Percentiles rank a stretch among this genome's conserved stretches.
phyloP scores from a whole-genome alignment of 2,113 vertebrate genomes.

The Pleuronectes platessa region DNA sequence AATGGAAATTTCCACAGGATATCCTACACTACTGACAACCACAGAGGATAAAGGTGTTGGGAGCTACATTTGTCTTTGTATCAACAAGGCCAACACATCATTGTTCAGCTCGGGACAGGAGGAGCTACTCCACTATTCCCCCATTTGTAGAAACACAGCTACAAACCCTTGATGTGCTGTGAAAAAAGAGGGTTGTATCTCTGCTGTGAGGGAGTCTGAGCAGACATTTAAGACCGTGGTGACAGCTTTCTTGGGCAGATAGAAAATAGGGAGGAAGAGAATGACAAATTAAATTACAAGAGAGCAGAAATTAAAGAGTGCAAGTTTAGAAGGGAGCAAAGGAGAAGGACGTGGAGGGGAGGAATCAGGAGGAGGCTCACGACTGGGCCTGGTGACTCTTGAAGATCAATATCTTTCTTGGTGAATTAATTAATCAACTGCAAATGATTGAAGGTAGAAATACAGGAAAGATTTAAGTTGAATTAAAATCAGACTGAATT shows the following conservation, averaged over 20 bases:
- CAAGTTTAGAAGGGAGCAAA: background rate
- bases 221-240: too few species aligned
- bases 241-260: background rate
- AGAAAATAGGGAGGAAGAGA: conserved; percentile 2
- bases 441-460: too few species aligned
- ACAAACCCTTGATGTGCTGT: background rate
- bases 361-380: too few species aligned
- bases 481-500: too few species aligned
- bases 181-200: background rate
- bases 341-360: background rate
- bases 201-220: conserved; percentile 8
- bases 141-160: conserved; percentile 1
- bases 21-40: conserved; percentile 1
- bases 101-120: conserved; percentile 17
- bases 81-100: conserved; percentile 10
- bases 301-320: background rate
- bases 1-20: conserved; percentile 25
- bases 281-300: background rate
- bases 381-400: too few species aligned
- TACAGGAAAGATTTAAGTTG: too few species aligned
- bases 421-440: too few species aligned
- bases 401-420: too few species aligned
- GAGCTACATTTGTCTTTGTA: conserved; percentile 3
- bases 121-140: background rate
- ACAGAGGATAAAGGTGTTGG: conserved; percentile 19